These are phyloP conservation scores for Meteorus sp. DNA, from an alignment of 1,140 invertebrate genomes.

Conservation along the genomic window DNA sequence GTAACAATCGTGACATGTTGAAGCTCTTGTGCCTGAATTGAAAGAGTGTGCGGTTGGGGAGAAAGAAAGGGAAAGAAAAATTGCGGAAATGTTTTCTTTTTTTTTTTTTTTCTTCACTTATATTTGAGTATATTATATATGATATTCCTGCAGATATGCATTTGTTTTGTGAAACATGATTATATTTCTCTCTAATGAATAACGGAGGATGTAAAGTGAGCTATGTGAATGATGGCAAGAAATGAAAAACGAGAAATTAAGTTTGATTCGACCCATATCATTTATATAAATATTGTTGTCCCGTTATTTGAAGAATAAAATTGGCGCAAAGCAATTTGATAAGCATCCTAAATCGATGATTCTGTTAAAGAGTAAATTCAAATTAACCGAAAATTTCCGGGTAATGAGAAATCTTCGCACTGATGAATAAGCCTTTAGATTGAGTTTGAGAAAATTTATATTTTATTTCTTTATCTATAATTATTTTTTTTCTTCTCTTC, in stretches of 20 bases:
- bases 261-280: conserved; percentile 53
- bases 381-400: no score
- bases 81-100: not conserved
- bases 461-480: no score
- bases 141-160: conserved; percentile 75
- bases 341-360: no score
- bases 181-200: no score
- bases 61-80: conserved; percentile 17
- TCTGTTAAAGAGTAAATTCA: no score
- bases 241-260: conserved; percentile 55
- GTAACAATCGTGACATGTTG: conserved; percentile 3
- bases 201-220: no score
- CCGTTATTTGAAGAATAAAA: no score
- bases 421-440: no score
- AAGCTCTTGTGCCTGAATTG: not conserved
- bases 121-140: conserved; percentile 64
- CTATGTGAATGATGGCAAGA: conserved; percentile 56
- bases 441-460: no score
- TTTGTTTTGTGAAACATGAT: no score
- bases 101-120: conserved; percentile 14
- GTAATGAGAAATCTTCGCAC: no score
- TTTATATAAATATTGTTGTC: conserved; percentile 25
- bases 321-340: no score
- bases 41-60: not conserved
- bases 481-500: conserved; percentile 51